Evolutionary conservation across 2,888 invertebrate genomes (phyloP).

Genomic region (Acanthosepion pharaonis): DNA sequence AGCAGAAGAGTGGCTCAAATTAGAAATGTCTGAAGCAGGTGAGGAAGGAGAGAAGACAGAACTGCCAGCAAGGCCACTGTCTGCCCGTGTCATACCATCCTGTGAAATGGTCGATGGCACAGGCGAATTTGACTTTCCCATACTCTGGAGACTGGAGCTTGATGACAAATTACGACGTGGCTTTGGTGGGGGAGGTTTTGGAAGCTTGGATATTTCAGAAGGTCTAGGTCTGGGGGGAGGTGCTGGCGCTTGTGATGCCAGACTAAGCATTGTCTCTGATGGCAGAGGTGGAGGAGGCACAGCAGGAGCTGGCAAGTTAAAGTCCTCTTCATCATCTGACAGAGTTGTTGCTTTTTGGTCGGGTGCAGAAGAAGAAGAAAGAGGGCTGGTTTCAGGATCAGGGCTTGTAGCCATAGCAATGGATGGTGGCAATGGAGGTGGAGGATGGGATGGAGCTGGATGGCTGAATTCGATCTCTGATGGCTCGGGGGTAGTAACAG

Average conservation of each 20-base stretch:
- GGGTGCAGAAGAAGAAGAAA: neutral
- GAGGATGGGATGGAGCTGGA: constrained; percentile 42
- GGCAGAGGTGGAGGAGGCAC: constrained; percentile 42
- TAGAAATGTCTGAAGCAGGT: neutral
- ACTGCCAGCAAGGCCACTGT: constrained; percentile 33
- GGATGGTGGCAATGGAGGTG: constrained; percentile 34
- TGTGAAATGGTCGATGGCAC: constrained; percentile 35
- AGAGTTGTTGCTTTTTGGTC: neutral
- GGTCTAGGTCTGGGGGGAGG: neutral
- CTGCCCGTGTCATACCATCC: constrained; percentile 15
- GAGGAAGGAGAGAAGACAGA: constrained; percentile 11
- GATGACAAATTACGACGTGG: constrained; percentile 41
- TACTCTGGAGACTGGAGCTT: constrained; percentile 40
- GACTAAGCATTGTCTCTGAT: neutral
- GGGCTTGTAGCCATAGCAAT: neutral
- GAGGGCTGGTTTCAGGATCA: neutral
- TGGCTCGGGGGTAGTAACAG: neutral
- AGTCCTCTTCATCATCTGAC: constrained; percentile 37
- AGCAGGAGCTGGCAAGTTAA: constrained; percentile 38
- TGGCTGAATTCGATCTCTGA: constrained; percentile 36
- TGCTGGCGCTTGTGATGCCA: constrained; percentile 15
- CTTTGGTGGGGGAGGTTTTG: constrained; percentile 35
- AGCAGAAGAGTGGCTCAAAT: neutral
- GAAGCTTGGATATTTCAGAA: constrained; percentile 18
- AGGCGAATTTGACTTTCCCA: constrained; percentile 39